Evolutionary conservation across 2,113 vertebrate species (phyloP).

Genomic region (Microtus ochrogaster): DNA sequence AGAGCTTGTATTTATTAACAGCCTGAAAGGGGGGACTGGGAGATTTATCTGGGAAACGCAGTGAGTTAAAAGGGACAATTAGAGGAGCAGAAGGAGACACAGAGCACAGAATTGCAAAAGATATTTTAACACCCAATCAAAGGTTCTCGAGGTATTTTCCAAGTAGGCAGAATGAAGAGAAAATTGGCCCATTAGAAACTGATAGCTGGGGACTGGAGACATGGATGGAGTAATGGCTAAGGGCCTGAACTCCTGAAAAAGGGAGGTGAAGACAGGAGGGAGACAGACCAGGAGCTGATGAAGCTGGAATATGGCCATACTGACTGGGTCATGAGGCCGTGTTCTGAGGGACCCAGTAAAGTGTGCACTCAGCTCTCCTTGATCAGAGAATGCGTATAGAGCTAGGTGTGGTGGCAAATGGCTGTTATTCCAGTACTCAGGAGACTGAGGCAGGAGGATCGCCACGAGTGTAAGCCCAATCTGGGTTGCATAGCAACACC

Average conservation of each 20-base stretch:
- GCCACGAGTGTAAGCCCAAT: neutral
- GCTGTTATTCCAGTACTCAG: neutral
- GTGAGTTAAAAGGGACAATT: constrained; percentile 87
- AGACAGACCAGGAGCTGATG: neutral
- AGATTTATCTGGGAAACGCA: constrained; percentile 82
- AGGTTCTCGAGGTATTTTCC: constrained; percentile 84
- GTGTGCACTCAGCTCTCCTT: neutral
- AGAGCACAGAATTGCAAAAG: constrained; percentile 83
- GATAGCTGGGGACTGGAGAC: constrained; percentile 83
- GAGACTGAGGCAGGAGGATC: neutral
- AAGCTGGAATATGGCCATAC: neutral
- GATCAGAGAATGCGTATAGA: neutral
- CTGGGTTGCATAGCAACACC: neutral
- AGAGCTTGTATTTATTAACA: constrained; percentile 83
- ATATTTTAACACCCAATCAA: constrained; percentile 86
- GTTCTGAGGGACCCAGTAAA: neutral
- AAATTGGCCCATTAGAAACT: constrained; percentile 86
- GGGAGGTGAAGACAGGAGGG: neutral
- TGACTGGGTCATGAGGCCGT: neutral
- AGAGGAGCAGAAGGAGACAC: constrained; percentile 86
- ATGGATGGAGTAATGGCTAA: constrained; percentile 81
- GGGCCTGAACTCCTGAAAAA: constrained; percentile 80
- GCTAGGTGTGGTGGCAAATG: neutral
- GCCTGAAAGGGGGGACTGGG: constrained; percentile 79
- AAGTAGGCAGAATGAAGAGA: constrained; percentile 86